These are phyloP conservation scores for Clunio marinus DNA, from an alignment of 2,888 invertebrate species.

Conservation along the genomic window DNA sequence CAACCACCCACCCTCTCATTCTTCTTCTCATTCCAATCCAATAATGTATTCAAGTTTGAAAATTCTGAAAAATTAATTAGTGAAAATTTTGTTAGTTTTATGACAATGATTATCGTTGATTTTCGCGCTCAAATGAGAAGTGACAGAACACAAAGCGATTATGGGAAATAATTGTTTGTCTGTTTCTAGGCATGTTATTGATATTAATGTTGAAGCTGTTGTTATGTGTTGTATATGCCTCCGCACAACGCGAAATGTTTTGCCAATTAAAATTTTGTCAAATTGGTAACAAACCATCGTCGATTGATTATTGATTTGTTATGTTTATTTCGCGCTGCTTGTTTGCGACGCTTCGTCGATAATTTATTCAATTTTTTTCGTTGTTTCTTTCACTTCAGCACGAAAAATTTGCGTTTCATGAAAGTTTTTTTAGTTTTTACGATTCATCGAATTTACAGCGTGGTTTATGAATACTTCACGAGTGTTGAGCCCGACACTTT, in stretches of 20 bases:
- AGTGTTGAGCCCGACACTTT: slow-evolving; percentile 23
- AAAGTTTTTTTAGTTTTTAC: not conserved
- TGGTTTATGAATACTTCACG: slow-evolving; percentile 16
- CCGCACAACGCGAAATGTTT: slow-evolving; percentile 10
- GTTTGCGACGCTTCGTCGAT: not conserved
- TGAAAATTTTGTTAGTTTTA: not conserved
- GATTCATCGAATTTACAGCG: slow-evolving; percentile 8
- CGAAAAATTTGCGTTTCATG: slow-evolving; percentile 5
- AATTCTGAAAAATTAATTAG: slow-evolving; percentile 17
- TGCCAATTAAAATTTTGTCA: slow-evolving; percentile 38
- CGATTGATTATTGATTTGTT: slow-evolving; percentile 34
- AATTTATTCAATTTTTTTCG: slow-evolving; percentile 32
- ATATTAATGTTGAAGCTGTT: not conserved
- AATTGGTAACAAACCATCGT: slow-evolving; percentile 31
- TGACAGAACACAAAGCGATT: slow-evolving; percentile 37
- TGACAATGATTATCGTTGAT: slow-evolving; percentile 28
- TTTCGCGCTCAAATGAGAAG: slow-evolving; percentile 31
- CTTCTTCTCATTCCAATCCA: too few relatives aligned
- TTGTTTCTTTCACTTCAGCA: slow-evolving; percentile 6
- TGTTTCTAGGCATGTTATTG: not conserved
- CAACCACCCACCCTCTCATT: too few relatives aligned
- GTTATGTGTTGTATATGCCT: not conserved
- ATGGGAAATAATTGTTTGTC: not conserved
- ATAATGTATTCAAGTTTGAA: too few relatives aligned
- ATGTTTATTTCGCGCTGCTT: not conserved